Base-by-base conservation (phyloP, 2,113 vertebrate genomes). In the Astur gentilis region DNA sequence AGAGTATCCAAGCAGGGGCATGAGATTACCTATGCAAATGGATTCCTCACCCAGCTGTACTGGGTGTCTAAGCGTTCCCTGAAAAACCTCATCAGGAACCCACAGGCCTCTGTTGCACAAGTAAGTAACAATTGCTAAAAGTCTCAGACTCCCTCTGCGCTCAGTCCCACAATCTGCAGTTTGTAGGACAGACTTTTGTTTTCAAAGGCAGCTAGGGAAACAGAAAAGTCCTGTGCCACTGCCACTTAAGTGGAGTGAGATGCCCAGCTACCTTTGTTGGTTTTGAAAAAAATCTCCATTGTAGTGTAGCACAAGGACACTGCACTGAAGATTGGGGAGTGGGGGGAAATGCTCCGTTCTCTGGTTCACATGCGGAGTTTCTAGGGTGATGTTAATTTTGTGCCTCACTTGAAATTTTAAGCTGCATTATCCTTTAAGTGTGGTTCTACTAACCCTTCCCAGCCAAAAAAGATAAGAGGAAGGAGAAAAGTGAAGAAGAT, bases 1-100 rank as follows among this genome's bases (percentile, higher is more conserved):
- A 89, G 50, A 76, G 31, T 36, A 55, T 62, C 47, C 32, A 97
- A 90, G 61, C 57, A 60, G 34, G 76, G 55, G 26, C 95, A 95
- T 72, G 93, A 95, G 77, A 96, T 98, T 73, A 98, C 97, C 25
- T 98, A 98, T 60, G 96, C 97, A 49, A 98, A 98, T 47, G 96
- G 97, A 36, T 98, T 98, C 81, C 22, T 95, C 55, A 97, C 97
- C 36, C 98, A 98, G 69, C 91, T 98, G 8, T 97, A 96, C 52
- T 98, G 98, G 98, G 94, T 98, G 38, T 97, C 97, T n/a, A 96
- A 97, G 49, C 97, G 98, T 55, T 97, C 97, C 23, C 40, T 96
- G 81, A 97, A 96, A 92, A 98, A 98, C 82, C 97, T 98, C 72
- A 91, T 97, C 64, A 89, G 97, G 86, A 98, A 95, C 75, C 97